These are phyloP conservation scores for Catocala nupta DNA, from an alignment of 2,888 invertebrate genomes.

Conservation along the genomic window DNA sequence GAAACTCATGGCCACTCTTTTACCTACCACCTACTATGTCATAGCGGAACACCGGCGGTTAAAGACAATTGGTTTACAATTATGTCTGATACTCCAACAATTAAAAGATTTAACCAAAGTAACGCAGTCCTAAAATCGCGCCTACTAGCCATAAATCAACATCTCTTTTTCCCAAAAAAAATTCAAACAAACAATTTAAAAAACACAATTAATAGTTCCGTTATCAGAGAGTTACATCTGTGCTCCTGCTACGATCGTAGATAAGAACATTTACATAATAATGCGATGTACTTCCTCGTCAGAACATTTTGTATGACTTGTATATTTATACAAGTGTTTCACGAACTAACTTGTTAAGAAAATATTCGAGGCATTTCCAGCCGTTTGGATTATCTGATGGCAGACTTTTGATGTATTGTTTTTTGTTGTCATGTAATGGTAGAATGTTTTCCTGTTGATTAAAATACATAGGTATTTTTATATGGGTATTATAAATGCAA, in stretches of 20 bases:
- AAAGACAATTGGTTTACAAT: too few species aligned
- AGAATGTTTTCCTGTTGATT: too few species aligned
- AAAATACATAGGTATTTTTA: too few species aligned
- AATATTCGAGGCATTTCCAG: conserved; percentile 1
- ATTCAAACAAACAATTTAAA: neutral
- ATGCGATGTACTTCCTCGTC: conserved; percentile 5
- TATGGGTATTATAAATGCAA: too few species aligned
- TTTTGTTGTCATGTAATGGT: neutral
- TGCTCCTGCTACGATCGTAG: neutral
- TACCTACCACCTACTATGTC: too few species aligned
- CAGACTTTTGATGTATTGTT: neutral
- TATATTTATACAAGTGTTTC: conserved; percentile 15
- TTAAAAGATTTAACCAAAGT: too few species aligned
- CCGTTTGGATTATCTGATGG: conserved; percentile 4
- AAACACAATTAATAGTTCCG: conserved; percentile 2
- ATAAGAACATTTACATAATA: conserved; percentile 16
- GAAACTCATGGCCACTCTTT: too few species aligned
- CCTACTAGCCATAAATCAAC: too few species aligned
- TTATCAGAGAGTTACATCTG: neutral
- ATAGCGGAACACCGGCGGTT: too few species aligned
- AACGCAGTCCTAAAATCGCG: too few species aligned
- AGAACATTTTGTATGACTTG: conserved; percentile 4
- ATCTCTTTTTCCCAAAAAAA: too few species aligned
- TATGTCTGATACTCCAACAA: too few species aligned
- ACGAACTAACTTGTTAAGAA: neutral